phyloP scores from a whole-genome alignment of 2,888 invertebrate genomes.

The Phalangium opilio region DNA sequence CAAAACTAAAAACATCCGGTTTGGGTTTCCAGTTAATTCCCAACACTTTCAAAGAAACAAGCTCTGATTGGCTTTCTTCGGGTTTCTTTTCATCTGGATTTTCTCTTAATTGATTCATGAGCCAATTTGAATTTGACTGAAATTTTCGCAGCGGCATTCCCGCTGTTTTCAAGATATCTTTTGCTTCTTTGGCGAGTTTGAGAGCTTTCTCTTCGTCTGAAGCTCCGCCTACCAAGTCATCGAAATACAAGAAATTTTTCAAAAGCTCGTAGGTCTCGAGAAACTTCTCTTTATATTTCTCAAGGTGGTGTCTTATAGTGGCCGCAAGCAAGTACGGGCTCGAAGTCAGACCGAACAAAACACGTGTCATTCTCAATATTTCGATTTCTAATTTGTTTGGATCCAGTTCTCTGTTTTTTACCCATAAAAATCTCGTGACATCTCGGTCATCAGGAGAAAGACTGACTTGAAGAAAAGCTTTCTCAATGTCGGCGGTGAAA shows the following conservation, averaged over 20 bases:
- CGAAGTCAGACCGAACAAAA: neutral
- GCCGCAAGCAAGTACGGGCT: conserved; percentile 2
- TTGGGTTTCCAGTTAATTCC: too few relatives aligned
- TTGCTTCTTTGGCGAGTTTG: neutral
- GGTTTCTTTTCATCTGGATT: too few relatives aligned
- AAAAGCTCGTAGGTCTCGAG: neutral
- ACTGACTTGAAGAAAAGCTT: conserved; percentile 8
- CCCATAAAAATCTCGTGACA: conserved; percentile 8
- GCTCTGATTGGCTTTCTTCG: too few relatives aligned
- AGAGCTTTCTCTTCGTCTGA: neutral
- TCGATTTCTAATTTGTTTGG: too few relatives aligned
- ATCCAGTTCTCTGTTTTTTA: neutral
- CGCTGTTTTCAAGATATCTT: neutral
- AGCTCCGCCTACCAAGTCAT: neutral
- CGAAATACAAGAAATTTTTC: neutral
- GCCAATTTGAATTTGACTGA: neutral
- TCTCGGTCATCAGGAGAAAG: conserved; percentile 5
- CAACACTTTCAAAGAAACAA: too few relatives aligned
- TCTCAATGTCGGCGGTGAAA: conserved; percentile 9
- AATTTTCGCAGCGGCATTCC: conserved; percentile 1
- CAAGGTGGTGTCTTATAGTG: conserved; percentile 1
- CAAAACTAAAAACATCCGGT: too few relatives aligned
- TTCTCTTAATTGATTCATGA: too few relatives aligned
- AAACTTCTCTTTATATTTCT: conserved; percentile 1
- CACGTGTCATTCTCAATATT: neutral